Evolutionary conservation across 2,797 vertebrate species (phyloP), one percentile per base, ranked within the genome.

Genomic region (Columba guinea): DNA sequence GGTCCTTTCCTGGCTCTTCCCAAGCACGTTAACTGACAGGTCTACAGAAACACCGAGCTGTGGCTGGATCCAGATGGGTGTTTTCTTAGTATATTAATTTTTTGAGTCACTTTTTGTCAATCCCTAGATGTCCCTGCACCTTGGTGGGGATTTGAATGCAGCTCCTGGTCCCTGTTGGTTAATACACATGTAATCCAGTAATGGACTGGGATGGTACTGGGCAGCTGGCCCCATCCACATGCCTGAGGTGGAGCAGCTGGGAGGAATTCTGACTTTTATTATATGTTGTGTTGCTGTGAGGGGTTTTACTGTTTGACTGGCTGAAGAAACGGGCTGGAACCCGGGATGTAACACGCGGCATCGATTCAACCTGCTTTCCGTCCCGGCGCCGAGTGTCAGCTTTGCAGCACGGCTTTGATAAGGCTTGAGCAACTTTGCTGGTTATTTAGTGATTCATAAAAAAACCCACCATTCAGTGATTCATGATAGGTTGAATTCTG

Each of bases 121-220:
- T 46, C 62, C 9, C 24, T 49, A 4, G 13, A 7, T 17, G 10
- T 16, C 80, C 53, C 16, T 15, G 41, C 10, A 4, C 41, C 28
- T 26, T 0, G 10, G 13, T 5, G 11, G 22, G 13, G 28, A 4
- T 55, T 52, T 27, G 46, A 41, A 9, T 1, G 10, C 16, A 1
- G 48, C n/a, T 82, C 32, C 39, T 1, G 5, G 39, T 19, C n/a
- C 19, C 21, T 23, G 44, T 7, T 17, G 65, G 11, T 13, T 35
- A 3, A 0, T 0, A 10, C 52, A 3, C 2, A 1, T 17, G 58
- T 11, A 11, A 32, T 13, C 0, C 20, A 1, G 48, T 1, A 19
- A 7, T 7, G 83, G n/a, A 52, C 41, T 58, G 64, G 11, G 52
- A 11, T 23, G 70, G 23, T 34, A 2, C 0, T 4, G 4, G 65